A percentile compares a stretch with the other conserved stretches of the same genome.
phyloP scores from a whole-genome alignment of 2,113 vertebrate genomes.

The Aphyosemion australe region DNA sequence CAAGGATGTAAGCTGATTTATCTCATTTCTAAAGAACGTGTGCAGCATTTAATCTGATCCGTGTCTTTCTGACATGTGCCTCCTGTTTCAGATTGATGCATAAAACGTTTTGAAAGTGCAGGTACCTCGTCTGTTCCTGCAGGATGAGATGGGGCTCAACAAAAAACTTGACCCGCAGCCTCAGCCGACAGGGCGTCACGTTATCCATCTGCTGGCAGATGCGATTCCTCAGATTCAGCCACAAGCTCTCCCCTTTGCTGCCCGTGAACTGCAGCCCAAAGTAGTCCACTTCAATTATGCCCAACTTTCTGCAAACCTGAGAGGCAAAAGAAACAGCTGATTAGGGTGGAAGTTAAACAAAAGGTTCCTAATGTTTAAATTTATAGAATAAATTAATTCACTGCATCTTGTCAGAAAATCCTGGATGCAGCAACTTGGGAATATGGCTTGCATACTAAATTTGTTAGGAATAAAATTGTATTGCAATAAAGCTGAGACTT shows the following conservation, averaged over 20 bases:
- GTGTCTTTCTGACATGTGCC: too few species aligned
- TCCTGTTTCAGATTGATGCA: too few species aligned
- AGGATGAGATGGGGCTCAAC: constrained; percentile 98
- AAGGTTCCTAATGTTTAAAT: too few species aligned
- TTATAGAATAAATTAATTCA: too few species aligned
- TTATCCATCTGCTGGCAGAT: constrained; percentile 98
- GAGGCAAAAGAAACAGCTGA: not conserved
- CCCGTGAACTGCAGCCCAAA: constrained; percentile 97
- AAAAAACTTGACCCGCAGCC: constrained; percentile 96
- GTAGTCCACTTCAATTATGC: constrained; percentile 98
- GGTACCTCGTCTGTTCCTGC: constrained; percentile 96
- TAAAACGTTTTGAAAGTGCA: not conserved
- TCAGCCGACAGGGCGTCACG: constrained; percentile 90
- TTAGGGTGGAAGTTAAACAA: not conserved
- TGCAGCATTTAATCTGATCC: not conserved
- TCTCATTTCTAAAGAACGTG: not conserved
- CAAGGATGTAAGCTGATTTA: not conserved
- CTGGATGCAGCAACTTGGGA: too few species aligned
- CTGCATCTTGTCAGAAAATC: too few species aligned
- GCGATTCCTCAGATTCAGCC: constrained; percentile 97
- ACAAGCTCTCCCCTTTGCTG: constrained; percentile 95
- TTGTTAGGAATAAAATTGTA: too few species aligned
- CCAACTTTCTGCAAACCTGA: constrained; percentile 94
- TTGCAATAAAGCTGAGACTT: too few species aligned
- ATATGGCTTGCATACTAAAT: too few species aligned